Conservation (phyloP, 2,888 invertebrate species). For the Malthinus seriepunctatus region DNA sequence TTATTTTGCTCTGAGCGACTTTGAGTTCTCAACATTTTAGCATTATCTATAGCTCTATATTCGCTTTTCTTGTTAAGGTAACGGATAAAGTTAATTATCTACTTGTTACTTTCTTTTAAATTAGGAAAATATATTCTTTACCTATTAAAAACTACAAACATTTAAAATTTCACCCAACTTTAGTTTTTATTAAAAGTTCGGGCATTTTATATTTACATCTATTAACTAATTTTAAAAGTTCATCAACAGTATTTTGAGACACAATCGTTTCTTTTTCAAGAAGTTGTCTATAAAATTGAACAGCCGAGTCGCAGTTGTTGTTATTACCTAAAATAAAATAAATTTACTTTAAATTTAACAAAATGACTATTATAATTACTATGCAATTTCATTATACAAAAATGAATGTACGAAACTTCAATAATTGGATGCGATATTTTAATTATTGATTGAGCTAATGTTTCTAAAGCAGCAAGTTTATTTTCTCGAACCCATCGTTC, state of each 20-base stretch:
- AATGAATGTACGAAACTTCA: constrained; percentile 54
- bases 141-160: not conserved
- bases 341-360: constrained; percentile 7
- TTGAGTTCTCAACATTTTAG: no score
- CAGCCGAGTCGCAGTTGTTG: constrained; percentile 55
- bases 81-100: no score
- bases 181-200: constrained; percentile 5
- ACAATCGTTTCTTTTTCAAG: constrained; percentile 55
- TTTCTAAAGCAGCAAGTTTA: constrained; percentile 42
- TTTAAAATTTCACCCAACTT: not conserved
- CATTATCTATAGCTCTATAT: no score
- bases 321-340: constrained; percentile 53
- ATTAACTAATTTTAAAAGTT: constrained; percentile 28
- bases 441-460: constrained; percentile 37
- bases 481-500: constrained; percentile 45
- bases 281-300: constrained; percentile 56
- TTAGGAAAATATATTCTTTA: no score
- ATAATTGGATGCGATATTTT: constrained; percentile 42
- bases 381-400: constrained; percentile 57
- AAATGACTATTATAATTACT: constrained; percentile 52
- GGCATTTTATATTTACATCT: constrained; percentile 34
- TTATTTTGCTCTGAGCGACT: no score
- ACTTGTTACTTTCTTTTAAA: no score
- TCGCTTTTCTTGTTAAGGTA: no score
- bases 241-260: constrained; percentile 51